Base-by-base conservation (phyloP, 2,888 invertebrate genomes). In the Theretra japonica region DNA sequence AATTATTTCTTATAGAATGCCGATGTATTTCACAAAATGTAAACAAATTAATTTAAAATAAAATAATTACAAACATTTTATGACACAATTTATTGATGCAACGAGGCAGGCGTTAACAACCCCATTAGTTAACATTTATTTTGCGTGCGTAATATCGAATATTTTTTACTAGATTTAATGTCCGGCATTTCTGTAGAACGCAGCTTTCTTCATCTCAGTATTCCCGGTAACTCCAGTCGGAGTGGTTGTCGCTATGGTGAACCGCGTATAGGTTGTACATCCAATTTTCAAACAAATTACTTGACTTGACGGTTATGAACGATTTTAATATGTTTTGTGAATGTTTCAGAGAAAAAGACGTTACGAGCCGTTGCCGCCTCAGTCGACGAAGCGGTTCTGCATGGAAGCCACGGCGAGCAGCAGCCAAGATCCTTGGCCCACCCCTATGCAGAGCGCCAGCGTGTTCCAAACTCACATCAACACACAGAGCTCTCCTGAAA, bases 341-440 rank as follows among this genome's bases (percentile, higher is more conserved):
- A 28, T 69, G 76, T 74, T 76, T 53, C 87, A 94, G 93, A 89
- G 93, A 73, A 94, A 94, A 75, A 86, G 94, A 71, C 89, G 91
- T 0, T 88, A 86, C 73, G 93, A 93, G 56, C 87, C 89, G 0
- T 85, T 88, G 0, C 85, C 85, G 58, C 86, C 90, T 5, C 91
- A 90, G 70, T 83, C 88, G 0, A 87, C 85, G 0, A 94, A 94
- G 83, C 91, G 88, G 77, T 91, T 93, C 78, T 92, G 94, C 59
- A 80, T 88, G 0, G 94, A 93, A 48, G 88, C 87, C 57, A 78
- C 83, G 0, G 83, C 84, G 58, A 76, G 83, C 17, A 75, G 82
- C 0, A 79, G 79, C 0, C 73, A 81, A 0, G 87, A 88, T 4
- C 53, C 19, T 69, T 75, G 84, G 86, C 70, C 78, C n/a, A 75